Percentiles rank a stretch among this genome's conserved stretches.
Evolutionary conservation across 2,888 invertebrate species (phyloP).

Genomic region (Andrena flavipes): DNA sequence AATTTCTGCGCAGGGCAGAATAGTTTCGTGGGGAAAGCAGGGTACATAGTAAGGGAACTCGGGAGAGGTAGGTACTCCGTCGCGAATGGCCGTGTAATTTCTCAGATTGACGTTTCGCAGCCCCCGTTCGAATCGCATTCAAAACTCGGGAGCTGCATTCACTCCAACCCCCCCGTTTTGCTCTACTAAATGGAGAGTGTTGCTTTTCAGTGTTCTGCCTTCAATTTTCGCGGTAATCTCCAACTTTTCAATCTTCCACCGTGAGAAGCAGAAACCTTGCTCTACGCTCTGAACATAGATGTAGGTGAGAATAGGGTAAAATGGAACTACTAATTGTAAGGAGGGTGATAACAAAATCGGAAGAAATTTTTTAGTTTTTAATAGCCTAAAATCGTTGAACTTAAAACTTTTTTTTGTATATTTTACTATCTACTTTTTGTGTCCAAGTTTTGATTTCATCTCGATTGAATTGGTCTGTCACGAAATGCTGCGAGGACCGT

Average conservation of each 20-base stretch:
- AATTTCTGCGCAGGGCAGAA: slow-evolving; percentile 2
- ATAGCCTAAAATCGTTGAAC: no score
- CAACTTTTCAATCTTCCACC: not conserved
- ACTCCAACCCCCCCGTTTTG: not conserved
- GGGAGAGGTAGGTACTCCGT: not conserved
- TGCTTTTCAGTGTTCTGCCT: slow-evolving; percentile 1
- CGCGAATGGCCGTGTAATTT: slow-evolving; percentile 16
- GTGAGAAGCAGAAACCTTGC: not conserved
- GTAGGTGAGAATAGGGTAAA: no score
- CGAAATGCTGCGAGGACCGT: no score
- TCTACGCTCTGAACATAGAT: not conserved
- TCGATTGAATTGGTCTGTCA: no score
- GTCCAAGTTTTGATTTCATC: no score
- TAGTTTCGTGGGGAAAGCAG: not conserved
- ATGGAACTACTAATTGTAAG: no score
- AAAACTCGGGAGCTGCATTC: slow-evolving; percentile 3
- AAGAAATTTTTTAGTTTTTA: no score
- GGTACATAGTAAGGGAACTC: not conserved
- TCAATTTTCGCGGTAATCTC: not conserved
- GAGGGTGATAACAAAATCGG: no score
- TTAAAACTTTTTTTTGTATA: no score
- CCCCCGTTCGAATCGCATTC: not conserved
- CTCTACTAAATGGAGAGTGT: not conserved
- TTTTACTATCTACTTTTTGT: no score
- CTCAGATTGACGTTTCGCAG: slow-evolving; percentile 5